Conservation (phyloP, 2,113 vertebrate genomes). For the Psilopogon haemacephalus region DNA sequence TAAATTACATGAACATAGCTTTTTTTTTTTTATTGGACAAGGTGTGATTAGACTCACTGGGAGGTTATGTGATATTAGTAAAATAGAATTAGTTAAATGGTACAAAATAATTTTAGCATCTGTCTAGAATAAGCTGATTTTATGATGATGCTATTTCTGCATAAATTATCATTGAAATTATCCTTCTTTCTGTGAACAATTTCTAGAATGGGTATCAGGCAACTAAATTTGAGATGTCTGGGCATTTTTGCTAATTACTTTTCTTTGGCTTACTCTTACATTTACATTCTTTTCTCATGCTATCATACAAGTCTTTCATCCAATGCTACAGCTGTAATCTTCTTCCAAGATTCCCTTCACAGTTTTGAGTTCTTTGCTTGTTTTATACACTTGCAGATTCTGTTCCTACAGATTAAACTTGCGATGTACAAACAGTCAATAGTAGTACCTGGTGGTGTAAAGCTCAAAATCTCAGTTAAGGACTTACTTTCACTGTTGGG, state of each 20-base stretch:
- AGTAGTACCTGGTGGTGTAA: background rate
- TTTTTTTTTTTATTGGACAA: background rate
- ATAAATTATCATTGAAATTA: background rate
- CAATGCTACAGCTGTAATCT: background rate
- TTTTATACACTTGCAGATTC: background rate
- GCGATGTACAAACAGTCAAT: background rate
- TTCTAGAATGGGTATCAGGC: background rate
- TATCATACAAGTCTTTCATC: background rate
- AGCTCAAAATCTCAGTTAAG: background rate
- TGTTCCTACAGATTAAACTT: background rate
- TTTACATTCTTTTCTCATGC: background rate
- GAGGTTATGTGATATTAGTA: background rate
- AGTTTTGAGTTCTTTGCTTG: background rate
- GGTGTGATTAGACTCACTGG: background rate
- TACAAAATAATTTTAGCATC: background rate
- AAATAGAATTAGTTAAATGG: background rate
- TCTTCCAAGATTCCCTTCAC: background rate
- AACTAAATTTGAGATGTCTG: background rate
- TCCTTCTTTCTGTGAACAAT: background rate
- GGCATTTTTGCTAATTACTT: background rate
- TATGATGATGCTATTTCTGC: background rate
- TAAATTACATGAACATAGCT: background rate
- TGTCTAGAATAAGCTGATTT: background rate
- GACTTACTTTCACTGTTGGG: background rate
- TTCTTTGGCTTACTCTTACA: background rate